These are phyloP conservation scores for Neosilurus hyrtlii DNA, from an alignment of 2,797 vertebrate genomes.

Conservation along the genomic window DNA sequence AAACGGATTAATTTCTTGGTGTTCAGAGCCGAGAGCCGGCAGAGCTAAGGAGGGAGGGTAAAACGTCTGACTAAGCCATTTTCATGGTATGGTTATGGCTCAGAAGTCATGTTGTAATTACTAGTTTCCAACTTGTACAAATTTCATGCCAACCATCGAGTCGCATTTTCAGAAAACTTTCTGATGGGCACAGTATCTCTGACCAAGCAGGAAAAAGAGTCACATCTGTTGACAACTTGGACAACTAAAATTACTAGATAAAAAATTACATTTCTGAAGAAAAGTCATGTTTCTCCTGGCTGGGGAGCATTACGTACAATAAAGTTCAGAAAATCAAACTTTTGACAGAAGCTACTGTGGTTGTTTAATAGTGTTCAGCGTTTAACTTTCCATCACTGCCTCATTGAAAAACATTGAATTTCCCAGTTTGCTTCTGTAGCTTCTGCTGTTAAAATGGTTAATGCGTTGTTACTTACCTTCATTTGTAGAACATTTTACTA, in stretches of 20 bases:
- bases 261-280: background rate
- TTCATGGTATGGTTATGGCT: background rate
- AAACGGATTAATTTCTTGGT: constrained; percentile 5
- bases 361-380: background rate
- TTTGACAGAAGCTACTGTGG: constrained; percentile 1
- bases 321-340: background rate
- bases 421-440: background rate
- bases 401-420: constrained; percentile 29
- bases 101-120: constrained; percentile 16
- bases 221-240: background rate
- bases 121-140: constrained; percentile 4
- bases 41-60: background rate
- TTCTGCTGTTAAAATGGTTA: background rate
- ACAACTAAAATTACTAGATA: constrained; percentile 5
- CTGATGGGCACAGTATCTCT: background rate
- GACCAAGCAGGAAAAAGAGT: constrained; percentile 1
- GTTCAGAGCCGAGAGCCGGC: background rate
- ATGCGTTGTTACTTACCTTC: background rate
- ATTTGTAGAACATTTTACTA: background rate
- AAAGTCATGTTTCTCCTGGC: background rate
- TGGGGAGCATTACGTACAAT: background rate
- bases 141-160: background rate
- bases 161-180: background rate
- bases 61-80: constrained; percentile 6
- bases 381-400: constrained; percentile 10